phyloP scores from a whole-genome alignment of 2,797 vertebrate genomes.

The Dromococcyx pavoninus region DNA sequence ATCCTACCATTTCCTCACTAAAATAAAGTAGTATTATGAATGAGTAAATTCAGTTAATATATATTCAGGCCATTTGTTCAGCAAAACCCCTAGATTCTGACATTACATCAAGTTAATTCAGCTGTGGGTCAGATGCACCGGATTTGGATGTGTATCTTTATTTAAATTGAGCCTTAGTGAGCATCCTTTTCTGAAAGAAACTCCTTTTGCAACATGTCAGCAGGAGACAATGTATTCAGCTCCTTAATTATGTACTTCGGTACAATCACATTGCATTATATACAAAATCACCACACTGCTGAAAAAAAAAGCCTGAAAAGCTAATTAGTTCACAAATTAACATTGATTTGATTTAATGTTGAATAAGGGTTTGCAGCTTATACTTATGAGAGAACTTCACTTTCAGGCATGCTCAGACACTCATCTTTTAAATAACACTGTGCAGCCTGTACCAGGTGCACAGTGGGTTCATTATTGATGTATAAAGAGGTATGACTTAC shows the following conservation, averaged over 20 bases:
- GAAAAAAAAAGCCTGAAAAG: conserved; percentile 75
- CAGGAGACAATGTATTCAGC: conserved; percentile 79
- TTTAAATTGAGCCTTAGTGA: conserved; percentile 32
- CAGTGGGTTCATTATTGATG: conserved; percentile 25
- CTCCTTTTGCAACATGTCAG: conserved; percentile 68
- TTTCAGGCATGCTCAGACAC: conserved; percentile 67
- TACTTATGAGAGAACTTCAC: conserved; percentile 75
- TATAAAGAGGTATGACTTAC: conserved; percentile 21
- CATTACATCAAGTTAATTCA: background rate
- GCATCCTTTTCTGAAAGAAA: conserved; percentile 47
- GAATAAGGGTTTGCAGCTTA: conserved; percentile 79
- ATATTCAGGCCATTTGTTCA: background rate
- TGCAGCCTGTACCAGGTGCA: conserved; percentile 51
- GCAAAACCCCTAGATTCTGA: background rate
- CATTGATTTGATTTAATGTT: conserved; percentile 83
- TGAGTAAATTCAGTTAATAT: background rate
- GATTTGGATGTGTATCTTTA: background rate
- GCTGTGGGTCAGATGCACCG: background rate
- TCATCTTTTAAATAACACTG: conserved; percentile 67
- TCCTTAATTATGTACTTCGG: conserved; percentile 74
- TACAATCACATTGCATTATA: conserved; percentile 77
- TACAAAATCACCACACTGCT: conserved; percentile 73
- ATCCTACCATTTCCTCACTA: conserved; percentile 5
- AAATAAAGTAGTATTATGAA: conserved; percentile 10
- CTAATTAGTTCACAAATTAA: conserved; percentile 84